Percentiles rank a stretch among this genome's conserved stretches.
Conservation (phyloP, 2,797 vertebrate genomes). For the Chiloscyllium punctatum region DNA sequence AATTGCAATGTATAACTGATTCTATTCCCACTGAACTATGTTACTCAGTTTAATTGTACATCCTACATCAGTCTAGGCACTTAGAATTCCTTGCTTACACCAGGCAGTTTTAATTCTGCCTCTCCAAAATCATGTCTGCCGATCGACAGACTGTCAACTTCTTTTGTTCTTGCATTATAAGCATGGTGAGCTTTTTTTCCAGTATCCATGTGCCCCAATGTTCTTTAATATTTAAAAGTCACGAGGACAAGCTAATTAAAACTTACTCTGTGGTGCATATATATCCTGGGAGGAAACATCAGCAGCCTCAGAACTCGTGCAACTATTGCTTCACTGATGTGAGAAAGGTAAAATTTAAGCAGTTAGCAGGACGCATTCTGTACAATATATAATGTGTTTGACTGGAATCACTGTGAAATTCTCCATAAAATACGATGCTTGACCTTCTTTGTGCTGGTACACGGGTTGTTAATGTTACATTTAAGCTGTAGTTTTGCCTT, state of each 20-base stretch:
- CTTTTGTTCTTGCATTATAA: background rate
- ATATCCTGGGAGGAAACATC: background rate
- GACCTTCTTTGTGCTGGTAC: background rate
- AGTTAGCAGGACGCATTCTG: background rate
- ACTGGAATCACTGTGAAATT: background rate
- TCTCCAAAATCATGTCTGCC: background rate
- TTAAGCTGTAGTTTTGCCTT: background rate
- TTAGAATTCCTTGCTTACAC: constrained; percentile 10
- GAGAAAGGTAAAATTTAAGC: background rate
- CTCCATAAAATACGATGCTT: background rate
- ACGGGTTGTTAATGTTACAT: background rate
- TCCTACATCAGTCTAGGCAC: constrained; percentile 27
- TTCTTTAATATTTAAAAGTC: background rate
- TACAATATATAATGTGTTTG: background rate
- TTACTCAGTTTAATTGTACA: background rate
- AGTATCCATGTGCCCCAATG: background rate
- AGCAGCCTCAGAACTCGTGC: background rate
- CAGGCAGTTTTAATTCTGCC: background rate
- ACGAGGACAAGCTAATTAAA: background rate
- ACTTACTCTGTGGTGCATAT: background rate
- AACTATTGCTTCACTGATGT: background rate
- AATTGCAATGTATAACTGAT: background rate
- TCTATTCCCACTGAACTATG: background rate
- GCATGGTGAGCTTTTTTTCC: background rate
- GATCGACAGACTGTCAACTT: background rate